A percentile compares a stretch with the other conserved stretches of the same genome.
Conservation (phyloP, 2,113 vertebrate species). For the Edolisoma coerulescens region DNA sequence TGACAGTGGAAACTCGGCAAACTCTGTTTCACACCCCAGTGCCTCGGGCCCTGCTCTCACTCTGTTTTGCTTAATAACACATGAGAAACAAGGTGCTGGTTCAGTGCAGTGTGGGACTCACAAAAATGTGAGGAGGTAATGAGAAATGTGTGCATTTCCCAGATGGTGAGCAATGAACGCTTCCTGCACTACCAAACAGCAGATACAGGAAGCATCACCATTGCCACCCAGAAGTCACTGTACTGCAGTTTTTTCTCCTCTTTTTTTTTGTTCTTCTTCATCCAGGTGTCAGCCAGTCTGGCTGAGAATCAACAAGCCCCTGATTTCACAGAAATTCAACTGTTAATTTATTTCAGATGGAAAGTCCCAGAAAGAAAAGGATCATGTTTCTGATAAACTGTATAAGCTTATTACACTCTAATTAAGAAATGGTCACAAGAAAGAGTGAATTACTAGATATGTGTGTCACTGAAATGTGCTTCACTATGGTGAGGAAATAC, state of each 20-base stretch:
- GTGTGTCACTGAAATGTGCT: background rate
- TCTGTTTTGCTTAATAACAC: background rate
- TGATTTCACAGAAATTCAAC: conserved; percentile 65
- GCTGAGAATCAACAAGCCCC: conserved; percentile 49
- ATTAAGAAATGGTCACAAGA: background rate
- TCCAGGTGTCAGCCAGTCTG: conserved; percentile 5
- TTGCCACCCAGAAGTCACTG: conserved; percentile 13
- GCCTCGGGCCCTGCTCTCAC: background rate
- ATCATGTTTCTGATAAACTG: conserved; percentile 25
- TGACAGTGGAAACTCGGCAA: background rate
- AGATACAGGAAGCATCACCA: conserved; percentile 67
- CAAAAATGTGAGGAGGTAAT: background rate
- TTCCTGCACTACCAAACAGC: conserved; percentile 63
- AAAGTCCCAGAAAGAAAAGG: conserved; percentile 31
- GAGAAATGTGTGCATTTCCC: conserved; percentile 17
- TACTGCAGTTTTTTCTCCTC: background rate
- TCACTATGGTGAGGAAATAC: background rate
- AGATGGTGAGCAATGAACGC: conserved; percentile 5
- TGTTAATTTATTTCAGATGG: conserved; percentile 17
- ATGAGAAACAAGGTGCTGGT: background rate
- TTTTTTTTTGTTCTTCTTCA: background rate
- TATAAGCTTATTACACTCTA: background rate
- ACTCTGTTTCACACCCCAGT: background rate
- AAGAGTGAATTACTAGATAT: background rate
- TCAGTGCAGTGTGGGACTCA: background rate